A percentile compares a stretch with the other conserved stretches of the same genome.
phyloP scores from a whole-genome alignment of 2,797 vertebrate species.

The Phrynocephalus guinanensis region DNA sequence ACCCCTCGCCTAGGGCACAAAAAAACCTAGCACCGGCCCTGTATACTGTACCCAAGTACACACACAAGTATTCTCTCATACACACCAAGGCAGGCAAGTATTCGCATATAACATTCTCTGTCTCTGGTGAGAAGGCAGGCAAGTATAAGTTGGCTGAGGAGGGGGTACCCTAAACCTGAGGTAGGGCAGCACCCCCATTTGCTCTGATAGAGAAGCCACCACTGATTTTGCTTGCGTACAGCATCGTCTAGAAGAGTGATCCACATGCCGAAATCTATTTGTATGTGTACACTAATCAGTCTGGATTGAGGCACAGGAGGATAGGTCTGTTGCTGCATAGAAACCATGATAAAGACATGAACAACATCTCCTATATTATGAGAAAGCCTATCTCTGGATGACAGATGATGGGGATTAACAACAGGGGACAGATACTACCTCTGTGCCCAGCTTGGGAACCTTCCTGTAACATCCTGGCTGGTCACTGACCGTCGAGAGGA shows the following conservation, averaged over 20 bases:
- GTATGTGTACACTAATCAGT: constrained; percentile 1
- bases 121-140: too few species aligned
- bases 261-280: neutral
- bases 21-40: too few species aligned
- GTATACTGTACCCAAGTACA: too few species aligned
- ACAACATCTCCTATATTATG: constrained; percentile 2
- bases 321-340: neutral
- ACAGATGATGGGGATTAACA: constrained; percentile 27
- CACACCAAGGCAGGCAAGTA: too few species aligned
- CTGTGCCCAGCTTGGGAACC: constrained; percentile 24
- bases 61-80: too few species aligned
- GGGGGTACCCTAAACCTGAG: too few species aligned
- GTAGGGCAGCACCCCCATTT: neutral
- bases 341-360: constrained; percentile 11
- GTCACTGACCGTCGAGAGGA: neutral
- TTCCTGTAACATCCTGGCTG: constrained; percentile 17
- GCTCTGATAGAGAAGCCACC: neutral
- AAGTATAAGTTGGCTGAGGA: too few species aligned
- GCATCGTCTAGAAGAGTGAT: neutral
- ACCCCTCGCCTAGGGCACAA: too few species aligned
- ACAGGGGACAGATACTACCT: constrained; percentile 22
- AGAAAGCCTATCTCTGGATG: constrained; percentile 20
- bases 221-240: neutral
- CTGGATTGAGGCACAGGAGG: constrained; percentile 5
- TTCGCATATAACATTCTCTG: too few species aligned